These are phyloP conservation scores for Acronicta alni DNA, from an alignment of 2,888 invertebrate genomes.

Conservation along the genomic window DNA sequence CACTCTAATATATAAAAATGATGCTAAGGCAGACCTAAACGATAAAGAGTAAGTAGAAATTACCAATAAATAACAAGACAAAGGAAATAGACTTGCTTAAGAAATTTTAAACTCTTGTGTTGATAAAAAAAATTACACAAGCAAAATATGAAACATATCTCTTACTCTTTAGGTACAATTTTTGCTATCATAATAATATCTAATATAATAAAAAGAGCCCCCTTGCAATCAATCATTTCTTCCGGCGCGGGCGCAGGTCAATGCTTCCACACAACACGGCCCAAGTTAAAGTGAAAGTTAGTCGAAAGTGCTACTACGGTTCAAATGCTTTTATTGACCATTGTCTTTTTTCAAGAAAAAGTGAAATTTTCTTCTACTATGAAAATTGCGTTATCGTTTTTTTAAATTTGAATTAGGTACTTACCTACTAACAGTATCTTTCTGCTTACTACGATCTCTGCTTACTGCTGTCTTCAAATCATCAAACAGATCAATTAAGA, in stretches of 20 bases:
- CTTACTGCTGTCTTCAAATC: too few relatives aligned
- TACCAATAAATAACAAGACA: not conserved
- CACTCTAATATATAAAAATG: too few relatives aligned
- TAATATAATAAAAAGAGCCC: conserved; percentile 7
- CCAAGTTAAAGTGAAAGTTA: conserved; percentile 80
- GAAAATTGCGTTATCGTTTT: conserved; percentile 13
- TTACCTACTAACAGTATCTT: too few relatives aligned
- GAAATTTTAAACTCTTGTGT: not conserved
- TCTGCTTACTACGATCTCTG: too few relatives aligned
- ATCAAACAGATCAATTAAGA: too few relatives aligned
- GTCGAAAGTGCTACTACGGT: conserved; percentile 73
- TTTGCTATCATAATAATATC: conserved; percentile 18
- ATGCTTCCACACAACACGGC: conserved; percentile 69
- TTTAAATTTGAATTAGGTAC: not conserved
- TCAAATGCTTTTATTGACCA: conserved; percentile 58
- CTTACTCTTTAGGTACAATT: not conserved
- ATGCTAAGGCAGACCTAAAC: too few relatives aligned
- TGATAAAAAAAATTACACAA: not conserved
- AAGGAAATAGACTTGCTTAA: not conserved
- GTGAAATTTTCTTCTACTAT: conserved; percentile 27
- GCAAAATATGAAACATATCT: not conserved
- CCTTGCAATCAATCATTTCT: conserved; percentile 43
- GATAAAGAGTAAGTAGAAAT: not conserved
- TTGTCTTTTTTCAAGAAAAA: conserved; percentile 48
- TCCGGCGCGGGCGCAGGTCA: conserved; percentile 59